Evolutionary conservation across 2,888 invertebrate genomes (phyloP).

Genomic region (Microplitis manilae): DNA sequence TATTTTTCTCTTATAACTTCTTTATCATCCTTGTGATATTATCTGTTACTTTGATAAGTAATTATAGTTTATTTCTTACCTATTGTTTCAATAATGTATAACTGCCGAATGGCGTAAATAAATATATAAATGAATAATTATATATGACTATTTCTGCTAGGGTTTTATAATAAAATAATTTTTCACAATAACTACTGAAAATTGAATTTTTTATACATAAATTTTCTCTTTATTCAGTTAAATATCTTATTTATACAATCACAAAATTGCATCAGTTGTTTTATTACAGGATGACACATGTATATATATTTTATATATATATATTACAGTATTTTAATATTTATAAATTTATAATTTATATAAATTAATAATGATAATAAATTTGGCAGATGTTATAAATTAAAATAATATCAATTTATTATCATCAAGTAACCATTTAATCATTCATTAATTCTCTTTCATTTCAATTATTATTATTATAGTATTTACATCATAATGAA

Average conservation of each 20-base stretch:
- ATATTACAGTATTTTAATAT: neutral
- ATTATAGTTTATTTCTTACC: too few species aligned
- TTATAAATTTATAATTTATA: too few species aligned
- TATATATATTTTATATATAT: neutral
- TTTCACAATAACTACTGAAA: neutral
- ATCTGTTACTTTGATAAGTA: too few species aligned
- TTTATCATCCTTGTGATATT: too few species aligned
- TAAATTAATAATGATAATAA: neutral
- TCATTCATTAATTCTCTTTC: neutral
- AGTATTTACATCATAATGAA: neutral
- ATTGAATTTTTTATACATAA: neutral
- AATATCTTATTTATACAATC: slow-evolving; percentile 1
- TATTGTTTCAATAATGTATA: too few species aligned
- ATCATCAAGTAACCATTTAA: neutral
- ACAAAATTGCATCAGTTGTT: neutral
- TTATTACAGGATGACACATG: neutral
- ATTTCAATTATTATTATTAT: neutral
- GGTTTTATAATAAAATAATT: too few species aligned
- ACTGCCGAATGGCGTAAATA: too few species aligned
- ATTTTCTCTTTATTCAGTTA: neutral
- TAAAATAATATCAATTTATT: neutral
- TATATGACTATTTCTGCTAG: too few species aligned
- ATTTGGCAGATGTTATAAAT: neutral
- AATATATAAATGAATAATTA: too few species aligned
- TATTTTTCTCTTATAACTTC: too few species aligned